phyloP scores from a whole-genome alignment of 2,888 invertebrate species.

The Lottia scabra region DNA sequence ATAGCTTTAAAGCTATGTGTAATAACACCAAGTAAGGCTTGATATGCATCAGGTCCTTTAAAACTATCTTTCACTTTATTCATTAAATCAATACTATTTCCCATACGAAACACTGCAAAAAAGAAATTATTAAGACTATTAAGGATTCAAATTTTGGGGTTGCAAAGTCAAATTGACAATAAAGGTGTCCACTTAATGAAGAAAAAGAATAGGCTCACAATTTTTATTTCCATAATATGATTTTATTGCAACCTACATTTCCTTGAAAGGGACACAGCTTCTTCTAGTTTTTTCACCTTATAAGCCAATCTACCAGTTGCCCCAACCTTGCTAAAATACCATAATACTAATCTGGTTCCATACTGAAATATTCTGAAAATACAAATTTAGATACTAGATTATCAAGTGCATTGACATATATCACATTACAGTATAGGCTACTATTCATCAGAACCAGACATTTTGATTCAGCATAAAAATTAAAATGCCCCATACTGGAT shows the following conservation, averaged over 20 bases:
- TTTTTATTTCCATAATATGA: too few species aligned
- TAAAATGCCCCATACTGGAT: too few species aligned
- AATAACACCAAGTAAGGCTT: conserved; percentile 23
- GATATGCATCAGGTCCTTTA: conserved; percentile 16
- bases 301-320: conserved; percentile 19
- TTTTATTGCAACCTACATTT: conserved; percentile 26
- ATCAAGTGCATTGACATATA: too few species aligned
- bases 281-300: conserved; percentile 25
- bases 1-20: conserved; percentile 28
- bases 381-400: too few species aligned
- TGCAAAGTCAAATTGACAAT: too few species aligned
- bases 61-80: conserved; percentile 29
- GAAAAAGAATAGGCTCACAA: too few species aligned
- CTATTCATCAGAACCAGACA: too few species aligned
- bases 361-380: conserved; percentile 30
- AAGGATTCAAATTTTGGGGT: too few species aligned
- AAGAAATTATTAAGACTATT: too few species aligned
- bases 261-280: conserved; percentile 32
- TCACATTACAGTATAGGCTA: too few species aligned
- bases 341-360: conserved; percentile 27
- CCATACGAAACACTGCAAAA: conserved; percentile 34
- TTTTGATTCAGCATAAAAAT: too few species aligned
- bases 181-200: too few species aligned
- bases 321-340: conserved; percentile 25
- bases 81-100: conserved; percentile 30